A percentile compares a stretch with the other conserved stretches of the same genome.
These are phyloP conservation scores for Rhizomys pruinosus DNA, from an alignment of 2,113 vertebrate genomes.

Conservation along the genomic window DNA sequence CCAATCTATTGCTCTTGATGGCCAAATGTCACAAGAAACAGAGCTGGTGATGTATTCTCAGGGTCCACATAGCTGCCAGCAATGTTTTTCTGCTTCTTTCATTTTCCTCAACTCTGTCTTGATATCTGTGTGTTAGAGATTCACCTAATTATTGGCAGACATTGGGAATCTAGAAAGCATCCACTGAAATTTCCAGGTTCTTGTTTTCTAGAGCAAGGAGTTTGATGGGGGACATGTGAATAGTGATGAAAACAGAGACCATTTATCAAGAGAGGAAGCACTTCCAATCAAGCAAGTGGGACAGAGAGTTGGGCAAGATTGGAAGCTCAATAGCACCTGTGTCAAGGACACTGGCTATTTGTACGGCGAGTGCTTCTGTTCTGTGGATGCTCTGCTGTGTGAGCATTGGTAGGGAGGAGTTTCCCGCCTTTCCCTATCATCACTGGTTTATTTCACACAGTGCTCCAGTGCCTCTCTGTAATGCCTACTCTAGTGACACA, in stretches of 20 bases:
- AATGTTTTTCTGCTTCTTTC: background rate
- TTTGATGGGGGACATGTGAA: background rate
- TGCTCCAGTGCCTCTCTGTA: too few species aligned
- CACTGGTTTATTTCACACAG: too few species aligned
- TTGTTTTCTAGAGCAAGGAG: background rate
- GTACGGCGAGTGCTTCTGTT: background rate
- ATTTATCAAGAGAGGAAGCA: background rate
- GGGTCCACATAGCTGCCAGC: background rate
- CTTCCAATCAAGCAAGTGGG: too few species aligned
- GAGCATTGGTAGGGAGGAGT: background rate
- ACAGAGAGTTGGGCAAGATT: too few species aligned
- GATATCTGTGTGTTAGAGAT: background rate
- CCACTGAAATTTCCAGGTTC: background rate
- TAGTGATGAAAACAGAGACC: background rate
- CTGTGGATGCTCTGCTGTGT: background rate
- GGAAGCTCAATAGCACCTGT: background rate
- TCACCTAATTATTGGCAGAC: background rate
- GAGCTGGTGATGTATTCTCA: background rate
- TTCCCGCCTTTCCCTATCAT: background rate
- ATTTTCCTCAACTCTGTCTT: background rate
- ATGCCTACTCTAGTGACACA: too few species aligned
- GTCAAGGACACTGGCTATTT: background rate
- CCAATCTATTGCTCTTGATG: background rate
- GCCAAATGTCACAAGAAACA: background rate
- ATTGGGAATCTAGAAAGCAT: background rate